Percentiles rank a stretch among this genome's conserved stretches.
Evolutionary conservation across 2,797 vertebrate species (phyloP).

Genomic region (Gastrophryne carolinensis): DNA sequence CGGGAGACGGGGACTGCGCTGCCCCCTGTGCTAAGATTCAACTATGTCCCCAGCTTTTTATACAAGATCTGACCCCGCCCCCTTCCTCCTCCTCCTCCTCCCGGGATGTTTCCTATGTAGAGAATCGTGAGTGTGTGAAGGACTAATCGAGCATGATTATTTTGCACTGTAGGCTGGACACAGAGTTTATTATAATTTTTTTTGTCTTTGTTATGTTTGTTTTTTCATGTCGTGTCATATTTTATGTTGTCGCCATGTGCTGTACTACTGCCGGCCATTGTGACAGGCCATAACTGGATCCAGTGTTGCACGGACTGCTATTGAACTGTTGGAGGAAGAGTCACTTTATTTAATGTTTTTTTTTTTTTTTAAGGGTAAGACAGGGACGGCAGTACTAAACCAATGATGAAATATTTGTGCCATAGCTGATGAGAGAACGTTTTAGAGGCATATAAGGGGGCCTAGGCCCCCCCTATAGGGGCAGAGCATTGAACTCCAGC

Average conservation of each 20-base stretch:
- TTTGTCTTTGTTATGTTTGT: neutral
- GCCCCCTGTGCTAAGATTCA: constrained; percentile 81
- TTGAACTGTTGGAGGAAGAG: too few species aligned
- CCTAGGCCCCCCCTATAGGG: too few species aligned
- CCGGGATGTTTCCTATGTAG: too few species aligned
- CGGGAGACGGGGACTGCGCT: constrained; percentile 66
- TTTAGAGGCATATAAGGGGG: too few species aligned
- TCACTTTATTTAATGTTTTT: too few species aligned
- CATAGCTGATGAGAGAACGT: too few species aligned
- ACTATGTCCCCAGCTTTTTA: constrained; percentile 91
- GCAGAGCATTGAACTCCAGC: too few species aligned
- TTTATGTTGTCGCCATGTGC: neutral
- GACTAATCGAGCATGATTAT: neutral
- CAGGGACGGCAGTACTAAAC: too few species aligned
- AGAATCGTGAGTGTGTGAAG: neutral
- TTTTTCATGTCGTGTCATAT: neutral
- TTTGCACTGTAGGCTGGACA: neutral
- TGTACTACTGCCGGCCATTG: constrained; percentile 6
- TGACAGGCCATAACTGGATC: neutral
- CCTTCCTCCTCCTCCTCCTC: neutral
- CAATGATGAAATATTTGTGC: too few species aligned
- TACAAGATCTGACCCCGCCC: constrained; percentile 91
- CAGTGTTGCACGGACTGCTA: too few species aligned
- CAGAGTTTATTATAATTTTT: neutral
- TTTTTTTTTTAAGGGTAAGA: too few species aligned